phyloP scores from a whole-genome alignment of 2,797 vertebrate species.

The Anisognathus igniventris region DNA sequence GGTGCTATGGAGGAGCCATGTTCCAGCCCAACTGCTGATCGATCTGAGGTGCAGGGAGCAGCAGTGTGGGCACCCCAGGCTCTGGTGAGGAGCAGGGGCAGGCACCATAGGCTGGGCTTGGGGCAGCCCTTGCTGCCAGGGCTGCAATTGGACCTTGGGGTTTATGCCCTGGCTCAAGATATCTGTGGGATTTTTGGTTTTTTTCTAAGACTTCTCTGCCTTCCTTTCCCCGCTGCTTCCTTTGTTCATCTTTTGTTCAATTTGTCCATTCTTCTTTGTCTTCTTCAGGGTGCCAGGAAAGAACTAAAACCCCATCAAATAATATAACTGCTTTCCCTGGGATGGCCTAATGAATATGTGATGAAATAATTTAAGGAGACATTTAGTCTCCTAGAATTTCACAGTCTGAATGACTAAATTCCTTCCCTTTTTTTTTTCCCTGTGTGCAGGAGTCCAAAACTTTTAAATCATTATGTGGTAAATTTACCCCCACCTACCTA shows the following conservation, averaged over 20 bases:
- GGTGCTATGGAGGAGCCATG: neutral
- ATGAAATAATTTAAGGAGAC: conserved; percentile 53
- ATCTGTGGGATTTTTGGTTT: neutral
- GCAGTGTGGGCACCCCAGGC: neutral
- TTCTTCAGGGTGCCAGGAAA: conserved; percentile 20
- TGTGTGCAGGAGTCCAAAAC: conserved; percentile 25
- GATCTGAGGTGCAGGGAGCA: neutral
- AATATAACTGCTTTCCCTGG: neutral
- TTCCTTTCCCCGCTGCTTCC: neutral
- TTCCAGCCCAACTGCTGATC: neutral
- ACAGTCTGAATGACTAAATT: conserved; percentile 36
- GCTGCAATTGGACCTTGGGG: neutral
- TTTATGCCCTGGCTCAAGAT: neutral
- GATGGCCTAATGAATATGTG: conserved; percentile 48
- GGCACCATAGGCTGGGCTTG: neutral
- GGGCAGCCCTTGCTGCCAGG: neutral
- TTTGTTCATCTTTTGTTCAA: conserved; percentile 5
- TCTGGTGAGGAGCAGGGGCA: neutral
- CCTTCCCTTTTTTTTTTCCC: neutral
- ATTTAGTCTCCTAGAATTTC: conserved; percentile 55
- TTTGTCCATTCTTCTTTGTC: conserved; percentile 8
- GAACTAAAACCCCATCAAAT: conserved; percentile 14
- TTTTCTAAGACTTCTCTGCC: neutral
- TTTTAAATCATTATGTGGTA: conserved; percentile 51
- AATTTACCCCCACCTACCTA: conserved; percentile 42